phyloP scores from a whole-genome alignment of 2,113 vertebrate genomes.

The Tychaedon coryphoeus region DNA sequence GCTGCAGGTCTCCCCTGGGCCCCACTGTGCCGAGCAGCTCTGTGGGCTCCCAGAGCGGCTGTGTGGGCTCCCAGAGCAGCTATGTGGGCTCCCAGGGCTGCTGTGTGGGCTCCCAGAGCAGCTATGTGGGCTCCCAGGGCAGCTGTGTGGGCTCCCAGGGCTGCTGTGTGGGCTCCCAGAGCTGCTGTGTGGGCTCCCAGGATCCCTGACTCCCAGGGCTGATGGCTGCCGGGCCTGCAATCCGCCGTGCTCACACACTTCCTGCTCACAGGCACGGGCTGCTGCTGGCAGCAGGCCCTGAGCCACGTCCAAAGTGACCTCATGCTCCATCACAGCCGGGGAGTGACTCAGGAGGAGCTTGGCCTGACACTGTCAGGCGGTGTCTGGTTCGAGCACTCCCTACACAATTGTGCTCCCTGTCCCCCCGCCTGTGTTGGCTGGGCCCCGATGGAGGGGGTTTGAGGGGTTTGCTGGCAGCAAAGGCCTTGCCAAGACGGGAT shows the following conservation, averaged over 20 bases:
- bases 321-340: constrained; percentile 48
- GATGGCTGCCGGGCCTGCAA: not conserved
- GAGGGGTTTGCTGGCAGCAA: not conserved
- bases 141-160: no score
- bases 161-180: no score
- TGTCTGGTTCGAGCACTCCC: constrained; percentile 34
- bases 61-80: no score
- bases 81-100: no score
- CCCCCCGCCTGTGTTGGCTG: not conserved
- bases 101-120: no score
- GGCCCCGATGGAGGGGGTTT: not conserved
- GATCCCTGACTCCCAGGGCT: no score
- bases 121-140: no score
- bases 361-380: constrained; percentile 65
- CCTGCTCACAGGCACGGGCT: not conserved
- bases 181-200: no score
- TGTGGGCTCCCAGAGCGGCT: no score
- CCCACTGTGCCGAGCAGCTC: no score
- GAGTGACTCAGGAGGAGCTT: constrained; percentile 47
- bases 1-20: not conserved
- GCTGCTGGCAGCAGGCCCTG: not conserved
- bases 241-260: not conserved
- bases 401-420: not conserved
- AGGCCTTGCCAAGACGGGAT: not conserved
- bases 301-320: constrained; percentile 49